These are phyloP conservation scores for Dendroctonus ponderosae DNA, from an alignment of 1,140 invertebrate species.

Conservation along the genomic window DNA sequence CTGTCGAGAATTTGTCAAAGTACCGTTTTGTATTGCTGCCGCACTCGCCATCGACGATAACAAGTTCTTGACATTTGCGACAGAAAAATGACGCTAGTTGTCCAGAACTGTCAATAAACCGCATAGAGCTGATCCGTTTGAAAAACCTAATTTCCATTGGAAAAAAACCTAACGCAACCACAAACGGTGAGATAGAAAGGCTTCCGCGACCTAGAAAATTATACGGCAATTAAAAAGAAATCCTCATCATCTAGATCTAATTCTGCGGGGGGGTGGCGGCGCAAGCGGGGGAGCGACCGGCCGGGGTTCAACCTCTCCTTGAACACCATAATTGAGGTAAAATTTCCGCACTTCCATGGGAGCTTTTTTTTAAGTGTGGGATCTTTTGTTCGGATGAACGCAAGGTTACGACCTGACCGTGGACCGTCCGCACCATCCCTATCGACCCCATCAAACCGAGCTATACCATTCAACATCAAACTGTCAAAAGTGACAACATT, in stretches of 20 bases:
- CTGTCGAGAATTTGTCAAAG: too few relatives aligned
- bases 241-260: slow-evolving; percentile 33
- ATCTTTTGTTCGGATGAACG: slow-evolving; percentile 32
- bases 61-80: too few relatives aligned
- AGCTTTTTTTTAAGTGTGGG: slow-evolving; percentile 33
- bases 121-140: too few relatives aligned
- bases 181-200: slow-evolving; percentile 5
- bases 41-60: too few relatives aligned
- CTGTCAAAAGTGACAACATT: too few relatives aligned
- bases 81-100: too few relatives aligned
- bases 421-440: slow-evolving; percentile 17
- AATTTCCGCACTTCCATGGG: slow-evolving; percentile 37
- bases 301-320: slow-evolving; percentile 35
- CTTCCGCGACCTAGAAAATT: slow-evolving; percentile 33
- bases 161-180: too few relatives aligned
- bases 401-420: slow-evolving; percentile 15
- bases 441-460: neutral
- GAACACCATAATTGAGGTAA: slow-evolving; percentile 35
- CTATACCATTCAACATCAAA: neutral
- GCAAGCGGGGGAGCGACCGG: neutral
- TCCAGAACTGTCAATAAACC: too few relatives aligned
- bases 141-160: too few relatives aligned
- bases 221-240: slow-evolving; percentile 37
- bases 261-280: slow-evolving; percentile 1
- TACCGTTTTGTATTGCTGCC: too few relatives aligned